Evolutionary conservation across 2,888 invertebrate genomes (phyloP), one percentile per base, ranked within the genome.

Genomic region (Sinelater perroti): DNA sequence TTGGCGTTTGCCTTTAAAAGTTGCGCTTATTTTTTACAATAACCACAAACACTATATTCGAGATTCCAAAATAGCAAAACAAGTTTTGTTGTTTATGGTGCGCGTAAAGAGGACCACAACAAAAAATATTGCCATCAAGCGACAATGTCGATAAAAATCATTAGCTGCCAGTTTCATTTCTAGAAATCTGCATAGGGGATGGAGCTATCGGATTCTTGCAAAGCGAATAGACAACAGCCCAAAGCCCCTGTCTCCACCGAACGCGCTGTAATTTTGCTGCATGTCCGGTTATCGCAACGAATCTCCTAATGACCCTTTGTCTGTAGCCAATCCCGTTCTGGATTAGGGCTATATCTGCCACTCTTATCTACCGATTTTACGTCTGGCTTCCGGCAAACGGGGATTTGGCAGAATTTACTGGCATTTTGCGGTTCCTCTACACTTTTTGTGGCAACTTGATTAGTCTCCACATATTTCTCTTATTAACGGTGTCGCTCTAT

Each of bases 221-320:
- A 24, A 24, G 40, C 13, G 40, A 40, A 40, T 40, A 40, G 24
- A 20, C 40, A 40, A 24, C 26, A 40, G 40, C 40, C 40, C 26
- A 40, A 40, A 40, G 40, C 40, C 38, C 40, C 26, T 40, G 40
- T 50, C 50, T 42, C 28, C 42, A 50, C 50, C 50, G 47, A 51
- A 58, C 42, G 53, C 31, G 24, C 13, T 40, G 53, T 42, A 53
- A 55, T 59, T 59, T 33, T 46, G 50, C 45, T 33, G 33, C 24
- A 49, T 50, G 54, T 59, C 59, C 59, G 44, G 54, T 54, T 59
- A 59, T 59, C 54, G 45, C 35, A 58, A 53, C 45, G 49, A 33
- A 59, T 55, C 54, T 59, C 38, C 54, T 42, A 59, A 59, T 54
- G 44, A 49, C 45, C 50, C 54, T 59, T 59, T 59, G 59, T 55